These are phyloP conservation scores for Recurvirostra avosetta DNA, from an alignment of 2,113 vertebrate species.

Conservation along the genomic window DNA sequence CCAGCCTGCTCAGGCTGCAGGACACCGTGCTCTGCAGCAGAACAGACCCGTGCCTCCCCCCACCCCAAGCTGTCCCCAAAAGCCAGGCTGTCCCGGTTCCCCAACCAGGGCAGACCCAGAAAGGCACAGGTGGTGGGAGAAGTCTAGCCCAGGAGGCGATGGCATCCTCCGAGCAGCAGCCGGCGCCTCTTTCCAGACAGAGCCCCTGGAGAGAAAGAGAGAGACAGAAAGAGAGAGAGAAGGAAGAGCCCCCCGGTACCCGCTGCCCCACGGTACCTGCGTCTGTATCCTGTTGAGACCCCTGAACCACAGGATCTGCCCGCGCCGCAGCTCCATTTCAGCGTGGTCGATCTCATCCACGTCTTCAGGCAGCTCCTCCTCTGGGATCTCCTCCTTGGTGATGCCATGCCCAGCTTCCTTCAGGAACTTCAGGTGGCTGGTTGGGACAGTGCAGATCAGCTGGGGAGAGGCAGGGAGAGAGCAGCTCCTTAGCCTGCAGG, in stretches of 20 bases:
- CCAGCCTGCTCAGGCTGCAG: neutral
- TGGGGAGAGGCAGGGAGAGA: neutral
- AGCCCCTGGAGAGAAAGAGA: neutral
- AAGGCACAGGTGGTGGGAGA: neutral
- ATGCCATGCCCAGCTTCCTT: conserved; percentile 93
- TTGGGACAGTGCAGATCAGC: conserved; percentile 88
- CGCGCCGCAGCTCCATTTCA: conserved; percentile 93
- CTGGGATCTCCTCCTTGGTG: conserved; percentile 87
- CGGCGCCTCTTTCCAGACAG: neutral
- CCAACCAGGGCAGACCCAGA: neutral
- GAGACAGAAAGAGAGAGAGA: neutral
- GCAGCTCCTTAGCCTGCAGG: neutral
- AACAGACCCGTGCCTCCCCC: neutral
- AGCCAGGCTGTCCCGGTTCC: neutral
- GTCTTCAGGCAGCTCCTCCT: conserved; percentile 84
- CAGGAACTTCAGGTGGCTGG: conserved; percentile 91
- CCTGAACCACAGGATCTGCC: conserved; percentile 98
- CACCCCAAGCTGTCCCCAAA: neutral
- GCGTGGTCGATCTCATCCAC: conserved; percentile 93
- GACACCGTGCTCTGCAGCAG: rapidly evolving
- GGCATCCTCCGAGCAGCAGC: neutral
- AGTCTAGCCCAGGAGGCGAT: neutral
- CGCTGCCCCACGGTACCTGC: conserved; percentile 80
- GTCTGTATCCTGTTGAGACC: conserved; percentile 98
- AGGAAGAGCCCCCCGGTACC: neutral